These are phyloP conservation scores for Aphelenchoides fujianensis DNA, from an alignment of 1,140 invertebrate genomes.

Conservation along the genomic window DNA sequence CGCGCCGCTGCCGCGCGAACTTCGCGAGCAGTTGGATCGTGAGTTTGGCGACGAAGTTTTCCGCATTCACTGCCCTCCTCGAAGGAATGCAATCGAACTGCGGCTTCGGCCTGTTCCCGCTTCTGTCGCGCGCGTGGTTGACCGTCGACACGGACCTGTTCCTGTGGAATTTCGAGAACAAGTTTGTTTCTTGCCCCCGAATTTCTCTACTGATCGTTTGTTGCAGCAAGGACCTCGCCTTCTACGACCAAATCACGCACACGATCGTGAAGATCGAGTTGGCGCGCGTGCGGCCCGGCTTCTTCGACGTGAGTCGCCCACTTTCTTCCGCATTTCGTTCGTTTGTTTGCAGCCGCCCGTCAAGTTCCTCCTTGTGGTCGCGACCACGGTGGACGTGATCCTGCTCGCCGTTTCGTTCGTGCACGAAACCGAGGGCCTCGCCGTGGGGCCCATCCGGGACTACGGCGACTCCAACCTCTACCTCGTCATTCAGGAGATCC, in stretches of 20 bases:
- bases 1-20: slow-evolving; percentile 47
- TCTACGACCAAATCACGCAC: slow-evolving; percentile 62
- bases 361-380: slow-evolving; percentile 83
- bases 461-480: slow-evolving; percentile 75
- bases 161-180: slow-evolving; percentile 88
- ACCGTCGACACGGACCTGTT: slow-evolving; percentile 97
- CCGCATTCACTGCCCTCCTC: slow-evolving; percentile 21
- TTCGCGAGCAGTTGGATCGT: slow-evolving; percentile 15
- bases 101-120: slow-evolving; percentile 90
- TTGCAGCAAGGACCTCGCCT: slow-evolving; percentile 61
- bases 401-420: slow-evolving; percentile 76
- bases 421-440: slow-evolving; percentile 61
- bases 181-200: slow-evolving; percentile 65
- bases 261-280: slow-evolving; percentile 61
- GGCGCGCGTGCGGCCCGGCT: slow-evolving; percentile 56
- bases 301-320: slow-evolving; percentile 38
- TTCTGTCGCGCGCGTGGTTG: slow-evolving; percentile 90
- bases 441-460: slow-evolving; percentile 29
- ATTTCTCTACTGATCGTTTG: neutral
- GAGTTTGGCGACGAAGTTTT: neutral
- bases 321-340: no score
- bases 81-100: slow-evolving; percentile 86
- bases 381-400: slow-evolving; percentile 87
- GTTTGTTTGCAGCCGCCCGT: slow-evolving; percentile 71
- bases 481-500: slow-evolving; percentile 85